Evolutionary conservation across 2,113 vertebrate species (phyloP).

Genomic region (Pseudopipra pipra): DNA sequence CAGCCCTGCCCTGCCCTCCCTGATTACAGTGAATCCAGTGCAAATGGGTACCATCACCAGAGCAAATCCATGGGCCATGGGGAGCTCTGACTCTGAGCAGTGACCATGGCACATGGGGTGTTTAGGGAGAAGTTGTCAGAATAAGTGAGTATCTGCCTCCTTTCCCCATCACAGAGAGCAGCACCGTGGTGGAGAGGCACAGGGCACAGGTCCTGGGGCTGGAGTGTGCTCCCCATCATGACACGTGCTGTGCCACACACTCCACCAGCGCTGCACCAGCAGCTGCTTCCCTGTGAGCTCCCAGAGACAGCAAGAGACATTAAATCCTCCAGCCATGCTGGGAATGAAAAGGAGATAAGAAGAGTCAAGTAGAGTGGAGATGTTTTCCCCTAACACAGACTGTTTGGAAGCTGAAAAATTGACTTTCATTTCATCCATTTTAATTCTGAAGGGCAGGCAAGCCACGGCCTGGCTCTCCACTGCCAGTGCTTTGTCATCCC

Average conservation of each 20-base stretch:
- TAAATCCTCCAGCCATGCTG: background rate
- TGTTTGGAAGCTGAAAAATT: background rate
- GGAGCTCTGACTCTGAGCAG: too few species aligned
- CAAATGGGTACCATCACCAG: too few species aligned
- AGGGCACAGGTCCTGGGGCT: too few species aligned
- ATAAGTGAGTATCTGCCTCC: accelerated
- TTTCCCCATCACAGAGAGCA: background rate
- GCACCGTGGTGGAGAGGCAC: accelerated
- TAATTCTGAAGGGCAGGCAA: background rate
- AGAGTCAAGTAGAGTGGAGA: background rate
- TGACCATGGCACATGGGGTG: accelerated
- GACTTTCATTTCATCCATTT: conserved; percentile 10
- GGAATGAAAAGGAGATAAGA: background rate
- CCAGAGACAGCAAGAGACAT: background rate
- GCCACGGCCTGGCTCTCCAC: background rate
- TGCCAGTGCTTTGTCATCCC: background rate
- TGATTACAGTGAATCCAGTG: accelerated
- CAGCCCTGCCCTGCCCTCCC: background rate
- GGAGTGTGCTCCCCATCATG: background rate
- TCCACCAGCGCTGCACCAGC: accelerated
- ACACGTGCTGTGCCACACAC: accelerated
- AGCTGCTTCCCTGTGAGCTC: background rate
- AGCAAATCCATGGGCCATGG: accelerated
- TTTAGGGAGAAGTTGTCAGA: background rate
- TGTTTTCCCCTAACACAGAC: background rate